Conservation (phyloP, 1,140 invertebrate species). For the Zaprionus gabonicus region DNA sequence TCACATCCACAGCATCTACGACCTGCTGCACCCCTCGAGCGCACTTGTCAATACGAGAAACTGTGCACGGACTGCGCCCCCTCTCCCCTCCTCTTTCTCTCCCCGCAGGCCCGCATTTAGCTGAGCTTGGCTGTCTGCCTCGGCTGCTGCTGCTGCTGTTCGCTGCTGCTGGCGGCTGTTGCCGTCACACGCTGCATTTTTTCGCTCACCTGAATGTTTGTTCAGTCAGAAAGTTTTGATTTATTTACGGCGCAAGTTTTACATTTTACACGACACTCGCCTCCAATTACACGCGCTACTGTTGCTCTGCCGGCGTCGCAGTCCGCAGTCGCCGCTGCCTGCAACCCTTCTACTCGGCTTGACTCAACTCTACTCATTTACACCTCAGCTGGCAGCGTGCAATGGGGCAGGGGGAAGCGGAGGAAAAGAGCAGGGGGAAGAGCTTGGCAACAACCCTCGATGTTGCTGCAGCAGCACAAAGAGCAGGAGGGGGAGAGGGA, state of each 20-base stretch:
- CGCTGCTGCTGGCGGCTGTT: constrained; percentile 38
- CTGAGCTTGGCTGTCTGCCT: constrained; percentile 13
- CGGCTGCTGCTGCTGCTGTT: constrained; percentile 16
- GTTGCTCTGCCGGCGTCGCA: constrained; percentile 29
- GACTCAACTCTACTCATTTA: constrained; percentile 70
- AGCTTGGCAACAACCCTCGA: constrained; percentile 44
- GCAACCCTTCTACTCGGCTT: constrained; percentile 49
- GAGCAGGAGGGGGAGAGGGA: neutral
- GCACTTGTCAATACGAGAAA: constrained; percentile 78
- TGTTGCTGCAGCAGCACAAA: constrained; percentile 37
- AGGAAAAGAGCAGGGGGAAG: neutral
- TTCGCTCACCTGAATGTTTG: constrained; percentile 83
- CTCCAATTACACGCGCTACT: constrained; percentile 74
- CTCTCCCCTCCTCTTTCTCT: neutral
- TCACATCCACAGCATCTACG: constrained; percentile 6
- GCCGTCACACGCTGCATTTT: constrained; percentile 75
- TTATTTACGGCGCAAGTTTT: constrained; percentile 83
- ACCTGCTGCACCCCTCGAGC: constrained; percentile 35
- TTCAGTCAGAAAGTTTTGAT: constrained; percentile 84
- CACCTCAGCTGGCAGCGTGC: constrained; percentile 61
- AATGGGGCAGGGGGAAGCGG: neutral
- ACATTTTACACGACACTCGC: constrained; percentile 83
- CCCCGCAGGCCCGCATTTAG: constrained; percentile 44
- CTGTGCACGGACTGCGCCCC: constrained; percentile 37
- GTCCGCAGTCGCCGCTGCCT: constrained; percentile 1